Evolutionary conservation across 2,113 vertebrate genomes (phyloP), one percentile per base, ranked within the genome.

Genomic region (Taurulus bubalis): DNA sequence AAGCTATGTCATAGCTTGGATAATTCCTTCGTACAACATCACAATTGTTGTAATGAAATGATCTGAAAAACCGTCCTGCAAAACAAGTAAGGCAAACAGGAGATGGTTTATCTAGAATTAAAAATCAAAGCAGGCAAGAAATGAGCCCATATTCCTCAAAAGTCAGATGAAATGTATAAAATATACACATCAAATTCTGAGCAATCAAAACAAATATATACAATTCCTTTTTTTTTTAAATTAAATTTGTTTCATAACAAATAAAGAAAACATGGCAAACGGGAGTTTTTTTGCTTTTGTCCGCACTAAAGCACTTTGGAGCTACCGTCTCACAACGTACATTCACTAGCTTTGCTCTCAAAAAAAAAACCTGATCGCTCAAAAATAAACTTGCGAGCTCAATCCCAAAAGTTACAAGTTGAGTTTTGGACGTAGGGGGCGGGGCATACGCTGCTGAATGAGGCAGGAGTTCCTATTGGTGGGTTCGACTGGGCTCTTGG

Each of bases 171-270:
- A 82, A 87, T 85, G 90, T 91, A 89, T 77, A 85, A 85, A 92
- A 92, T 88, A 68, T 89, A 92, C 90, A 94, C 56, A 71, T 34
- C 84, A 71, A 89, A 89, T 76, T 88, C 65, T 75, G 78, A 92
- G 83, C 64, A 70, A 85, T 87, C 85, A 90, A 85, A 92, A 91
- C 65, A 85, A 84, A 90, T 94, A 94, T 94, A 87, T 93, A 94
- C 91, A 94, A 89, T 80, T 94, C 84, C 72, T 82, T 51, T 80
- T 42, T 45, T 45, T 45, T 42, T 47, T 84, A 71, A 53, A 85
- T 88, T 64, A 85, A 87, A 82, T 89, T 79, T 30, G 67, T 83
- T 74, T 58, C 26, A 71, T 81, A 84, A 90, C 84, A 90, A 91
- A 85, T 47, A 56, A 74, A 51, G 10, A n/a, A 14, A 56, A 71